Conservation (phyloP, 1,140 invertebrate species). For the Saxidomus purpurata region DNA sequence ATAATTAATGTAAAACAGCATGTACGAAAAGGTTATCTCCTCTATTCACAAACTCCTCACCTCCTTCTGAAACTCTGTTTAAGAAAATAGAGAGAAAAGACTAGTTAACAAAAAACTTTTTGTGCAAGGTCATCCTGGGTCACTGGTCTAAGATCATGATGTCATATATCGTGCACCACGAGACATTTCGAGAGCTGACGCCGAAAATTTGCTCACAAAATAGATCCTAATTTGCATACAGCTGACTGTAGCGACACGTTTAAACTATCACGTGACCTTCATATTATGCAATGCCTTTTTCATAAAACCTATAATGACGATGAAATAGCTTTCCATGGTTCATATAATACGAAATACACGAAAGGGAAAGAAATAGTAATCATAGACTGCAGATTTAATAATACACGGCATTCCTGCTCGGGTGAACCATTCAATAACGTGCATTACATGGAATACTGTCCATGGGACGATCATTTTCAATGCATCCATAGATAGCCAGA, state of each 20-base stretch:
- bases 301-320: conserved; percentile 41
- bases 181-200: conserved; percentile 55
- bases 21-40: conserved; percentile 45
- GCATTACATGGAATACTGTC: neutral
- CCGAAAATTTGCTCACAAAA: conserved; percentile 38
- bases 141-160: conserved; percentile 45
- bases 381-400: neutral
- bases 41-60: conserved; percentile 14
- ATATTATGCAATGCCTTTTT: conserved; percentile 62
- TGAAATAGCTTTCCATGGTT: conserved; percentile 46
- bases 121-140: conserved; percentile 37
- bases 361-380: neutral
- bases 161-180: conserved; percentile 57
- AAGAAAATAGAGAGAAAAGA: conserved; percentile 19
- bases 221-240: conserved; percentile 65
- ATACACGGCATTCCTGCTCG: neutral
- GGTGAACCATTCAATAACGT: neutral
- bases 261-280: conserved; percentile 49
- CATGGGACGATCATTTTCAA: neutral
- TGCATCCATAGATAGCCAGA: neutral
- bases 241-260: conserved; percentile 45
- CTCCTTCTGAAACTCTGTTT: conserved; percentile 30
- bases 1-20: conserved; percentile 55
- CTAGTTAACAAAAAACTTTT: neutral
- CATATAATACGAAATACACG: conserved; percentile 17